Percentiles rank a stretch among this genome's conserved stretches.
Evolutionary conservation across 2,113 vertebrate species (phyloP).

Genomic region (Eudyptes chrysolophus): DNA sequence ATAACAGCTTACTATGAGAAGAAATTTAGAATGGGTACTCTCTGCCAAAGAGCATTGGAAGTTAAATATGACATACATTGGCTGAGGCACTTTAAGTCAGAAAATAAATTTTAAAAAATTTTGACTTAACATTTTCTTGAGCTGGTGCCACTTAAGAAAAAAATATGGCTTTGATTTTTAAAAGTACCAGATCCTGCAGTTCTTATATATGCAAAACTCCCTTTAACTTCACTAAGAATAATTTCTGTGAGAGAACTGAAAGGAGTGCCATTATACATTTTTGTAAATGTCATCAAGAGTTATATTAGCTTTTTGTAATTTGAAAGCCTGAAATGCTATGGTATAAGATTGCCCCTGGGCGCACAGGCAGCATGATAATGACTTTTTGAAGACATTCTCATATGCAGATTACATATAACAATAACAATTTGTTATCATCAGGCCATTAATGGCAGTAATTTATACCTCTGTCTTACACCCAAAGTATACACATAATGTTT

Average conservation of each 20-base stretch:
- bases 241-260: conserved; percentile 3
- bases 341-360: conserved; percentile 32
- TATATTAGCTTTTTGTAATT: conserved; percentile 48
- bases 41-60: conserved; percentile 10
- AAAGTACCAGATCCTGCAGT: background rate
- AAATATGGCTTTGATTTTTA: background rate
- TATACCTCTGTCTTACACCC: background rate
- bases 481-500: background rate
- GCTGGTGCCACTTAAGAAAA: background rate
- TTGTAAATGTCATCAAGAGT: conserved; percentile 47
- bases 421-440: conserved; percentile 45
- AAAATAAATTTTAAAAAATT: background rate
- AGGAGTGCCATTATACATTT: conserved; percentile 19
- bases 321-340: conserved; percentile 29
- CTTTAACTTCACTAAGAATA: conserved; percentile 5
- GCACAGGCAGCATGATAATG: conserved; percentile 16
- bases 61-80: background rate
- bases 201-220: background rate
- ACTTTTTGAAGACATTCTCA: conserved; percentile 25
- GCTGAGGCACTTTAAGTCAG: background rate
- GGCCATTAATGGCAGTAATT: conserved; percentile 33
- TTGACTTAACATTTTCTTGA: conserved; percentile 23
- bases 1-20: conserved; percentile 6
- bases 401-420: conserved; percentile 55
- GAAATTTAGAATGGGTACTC: background rate